A percentile compares a stretch with the other conserved stretches of the same genome.
Conservation (phyloP, 2,113 vertebrate genomes). For the Crocuta crocuta region DNA sequence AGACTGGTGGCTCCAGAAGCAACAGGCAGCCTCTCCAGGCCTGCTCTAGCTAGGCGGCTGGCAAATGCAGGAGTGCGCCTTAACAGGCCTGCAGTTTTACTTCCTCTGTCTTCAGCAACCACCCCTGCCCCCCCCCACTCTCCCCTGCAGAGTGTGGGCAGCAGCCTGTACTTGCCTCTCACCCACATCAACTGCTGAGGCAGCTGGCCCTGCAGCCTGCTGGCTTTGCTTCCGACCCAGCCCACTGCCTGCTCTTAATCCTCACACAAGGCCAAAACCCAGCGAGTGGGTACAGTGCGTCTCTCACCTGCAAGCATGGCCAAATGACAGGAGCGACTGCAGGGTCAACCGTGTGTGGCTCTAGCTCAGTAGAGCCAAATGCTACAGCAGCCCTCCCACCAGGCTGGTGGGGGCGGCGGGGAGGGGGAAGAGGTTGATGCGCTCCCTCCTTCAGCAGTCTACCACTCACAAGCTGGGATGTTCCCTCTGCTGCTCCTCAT, state of each 20-base stretch:
- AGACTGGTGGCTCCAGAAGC: neutral
- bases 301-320: neutral
- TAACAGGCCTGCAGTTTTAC: neutral
- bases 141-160: neutral
- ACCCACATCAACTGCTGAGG: neutral
- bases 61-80: neutral
- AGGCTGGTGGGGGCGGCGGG: neutral
- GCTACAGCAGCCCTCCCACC: neutral
- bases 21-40: neutral
- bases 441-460: neutral
- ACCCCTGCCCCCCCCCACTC: too few species aligned
- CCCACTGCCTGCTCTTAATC: neutral
- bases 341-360: neutral
- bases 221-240: neutral
- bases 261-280: neutral
- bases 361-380: neutral
- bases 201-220: neutral
- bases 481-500: neutral
- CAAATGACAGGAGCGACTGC: neutral
- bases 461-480: neutral
- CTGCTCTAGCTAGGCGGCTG: neutral
- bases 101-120: conserved; percentile 48
- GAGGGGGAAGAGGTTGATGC: too few species aligned
- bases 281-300: neutral
- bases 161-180: conserved; percentile 16